A percentile compares a stretch with the other conserved stretches of the same genome.
These are phyloP conservation scores for Urocynchramus pylzowi DNA, from an alignment of 2,113 vertebrate species.

Conservation along the genomic window DNA sequence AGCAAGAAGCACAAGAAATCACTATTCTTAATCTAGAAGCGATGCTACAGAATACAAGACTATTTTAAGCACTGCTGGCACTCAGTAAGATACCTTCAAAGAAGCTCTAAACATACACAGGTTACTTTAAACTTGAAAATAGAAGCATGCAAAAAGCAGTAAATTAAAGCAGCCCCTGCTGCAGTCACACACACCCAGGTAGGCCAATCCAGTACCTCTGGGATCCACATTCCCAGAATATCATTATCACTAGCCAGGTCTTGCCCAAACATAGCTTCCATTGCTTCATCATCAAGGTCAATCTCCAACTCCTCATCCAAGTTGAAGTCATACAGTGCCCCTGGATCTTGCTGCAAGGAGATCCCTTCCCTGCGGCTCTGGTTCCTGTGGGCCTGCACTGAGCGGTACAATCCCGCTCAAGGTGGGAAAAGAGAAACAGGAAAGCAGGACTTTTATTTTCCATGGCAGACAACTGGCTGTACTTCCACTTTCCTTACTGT, in stretches of 20 bases:
- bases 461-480: not conserved
- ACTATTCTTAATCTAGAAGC: not conserved
- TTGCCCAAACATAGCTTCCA: conserved; percentile 99
- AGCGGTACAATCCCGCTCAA: conserved; percentile 92
- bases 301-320: conserved; percentile 96
- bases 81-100: not conserved
- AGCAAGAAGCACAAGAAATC: not conserved
- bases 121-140: not conserved
- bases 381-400: conserved; percentile 93
- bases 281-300: conserved; percentile 97
- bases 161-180: conserved; percentile 83
- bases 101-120: not conserved
- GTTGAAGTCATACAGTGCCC: conserved; percentile 92
- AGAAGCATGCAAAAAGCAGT: conserved; percentile 40
- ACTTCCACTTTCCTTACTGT: not conserved
- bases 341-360: conserved; percentile 87
- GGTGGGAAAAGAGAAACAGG: not conserved
- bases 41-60: not conserved
- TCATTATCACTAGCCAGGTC: conserved; percentile 93
- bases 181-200: conserved; percentile 99
- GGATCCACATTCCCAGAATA: conserved; percentile 99
- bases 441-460: conserved; percentile 61
- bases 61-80: not conserved
- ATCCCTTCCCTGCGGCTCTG: conserved; percentile 89
- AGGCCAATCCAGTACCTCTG: conserved; percentile 99